Conservation (phyloP, 2,888 invertebrate species). For the Mimachlamys varia region DNA sequence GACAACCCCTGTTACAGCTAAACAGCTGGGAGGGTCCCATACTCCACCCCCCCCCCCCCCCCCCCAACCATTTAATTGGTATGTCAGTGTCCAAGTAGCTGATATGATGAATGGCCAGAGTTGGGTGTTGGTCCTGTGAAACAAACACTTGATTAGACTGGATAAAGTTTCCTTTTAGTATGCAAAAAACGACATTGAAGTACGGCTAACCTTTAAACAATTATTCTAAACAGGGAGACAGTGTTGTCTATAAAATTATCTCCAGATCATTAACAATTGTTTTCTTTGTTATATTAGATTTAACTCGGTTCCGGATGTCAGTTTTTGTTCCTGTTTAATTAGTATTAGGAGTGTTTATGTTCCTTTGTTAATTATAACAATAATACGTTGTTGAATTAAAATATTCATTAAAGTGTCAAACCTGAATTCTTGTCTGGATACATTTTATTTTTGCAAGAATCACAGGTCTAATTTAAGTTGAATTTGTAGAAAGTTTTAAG, state of each 20-base stretch:
- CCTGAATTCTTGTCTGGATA: too few species aligned
- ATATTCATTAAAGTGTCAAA: background rate
- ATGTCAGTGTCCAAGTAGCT: background rate
- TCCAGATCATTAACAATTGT: background rate
- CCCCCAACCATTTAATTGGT: background rate
- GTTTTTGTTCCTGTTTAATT: background rate
- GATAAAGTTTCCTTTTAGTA: slow-evolving; percentile 2
- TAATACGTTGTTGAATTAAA: background rate
- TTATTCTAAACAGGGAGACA: background rate
- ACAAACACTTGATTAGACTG: background rate
- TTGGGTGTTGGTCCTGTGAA: background rate
- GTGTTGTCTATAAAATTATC: background rate
- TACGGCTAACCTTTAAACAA: background rate
- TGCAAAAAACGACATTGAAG: background rate
- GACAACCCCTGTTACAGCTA: background rate
- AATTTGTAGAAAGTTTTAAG: too few species aligned
- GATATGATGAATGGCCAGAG: background rate
- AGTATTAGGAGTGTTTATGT: background rate
- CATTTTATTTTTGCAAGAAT: too few species aligned
- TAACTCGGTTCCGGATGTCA: background rate
- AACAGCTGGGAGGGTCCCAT: background rate
- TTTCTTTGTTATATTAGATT: background rate
- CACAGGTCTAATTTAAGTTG: too few species aligned
- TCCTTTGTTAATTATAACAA: background rate
- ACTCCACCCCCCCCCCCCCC: background rate